These are phyloP conservation scores for Leptopilina boulardi DNA, from an alignment of 1,140 invertebrate genomes.

Conservation along the genomic window DNA sequence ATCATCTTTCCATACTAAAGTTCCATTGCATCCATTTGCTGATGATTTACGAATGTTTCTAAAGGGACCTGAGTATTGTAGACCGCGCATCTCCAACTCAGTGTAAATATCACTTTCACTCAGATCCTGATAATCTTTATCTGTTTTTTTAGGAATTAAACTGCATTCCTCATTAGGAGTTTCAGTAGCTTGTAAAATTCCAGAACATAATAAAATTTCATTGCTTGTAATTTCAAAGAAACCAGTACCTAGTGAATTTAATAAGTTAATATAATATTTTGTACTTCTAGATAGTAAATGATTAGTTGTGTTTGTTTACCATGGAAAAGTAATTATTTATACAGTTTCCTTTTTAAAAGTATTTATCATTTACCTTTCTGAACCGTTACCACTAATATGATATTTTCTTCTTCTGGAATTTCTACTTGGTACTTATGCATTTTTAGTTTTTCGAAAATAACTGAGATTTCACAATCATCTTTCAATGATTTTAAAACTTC, in stretches of 20 bases:
- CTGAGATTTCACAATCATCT: slow-evolving; percentile 79
- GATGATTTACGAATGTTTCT: slow-evolving; percentile 78
- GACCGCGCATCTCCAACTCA: slow-evolving; percentile 90
- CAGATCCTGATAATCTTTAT: slow-evolving; percentile 56
- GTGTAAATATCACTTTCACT: slow-evolving; percentile 90
- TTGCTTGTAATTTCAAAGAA: slow-evolving; percentile 80
- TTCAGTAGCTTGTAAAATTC: slow-evolving; percentile 77
- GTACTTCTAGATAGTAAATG: too few relatives aligned
- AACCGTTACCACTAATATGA: slow-evolving; percentile 86
- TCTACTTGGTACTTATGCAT: slow-evolving; percentile 85
- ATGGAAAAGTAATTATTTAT: too few relatives aligned
- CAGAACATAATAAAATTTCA: slow-evolving; percentile 83
- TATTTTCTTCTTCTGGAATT: slow-evolving; percentile 80
- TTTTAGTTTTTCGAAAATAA: slow-evolving; percentile 89
- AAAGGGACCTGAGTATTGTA: slow-evolving; percentile 90
- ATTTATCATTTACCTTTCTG: slow-evolving; percentile 84
- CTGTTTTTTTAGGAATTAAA: neutral
- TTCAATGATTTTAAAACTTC: slow-evolving; percentile 86
- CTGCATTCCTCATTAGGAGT: slow-evolving; percentile 23
- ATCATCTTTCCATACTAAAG: slow-evolving; percentile 83
- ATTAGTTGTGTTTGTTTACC: too few relatives aligned
- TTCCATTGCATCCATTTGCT: slow-evolving; percentile 71
- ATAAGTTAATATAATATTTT: neutral
- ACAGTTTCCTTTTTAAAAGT: too few relatives aligned
- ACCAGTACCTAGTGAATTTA: slow-evolving; percentile 56